A percentile compares a stretch with the other conserved stretches of the same genome.
These are phyloP conservation scores for Ctenicera cuprea DNA, from an alignment of 2,888 invertebrate genomes.

Conservation along the genomic window DNA sequence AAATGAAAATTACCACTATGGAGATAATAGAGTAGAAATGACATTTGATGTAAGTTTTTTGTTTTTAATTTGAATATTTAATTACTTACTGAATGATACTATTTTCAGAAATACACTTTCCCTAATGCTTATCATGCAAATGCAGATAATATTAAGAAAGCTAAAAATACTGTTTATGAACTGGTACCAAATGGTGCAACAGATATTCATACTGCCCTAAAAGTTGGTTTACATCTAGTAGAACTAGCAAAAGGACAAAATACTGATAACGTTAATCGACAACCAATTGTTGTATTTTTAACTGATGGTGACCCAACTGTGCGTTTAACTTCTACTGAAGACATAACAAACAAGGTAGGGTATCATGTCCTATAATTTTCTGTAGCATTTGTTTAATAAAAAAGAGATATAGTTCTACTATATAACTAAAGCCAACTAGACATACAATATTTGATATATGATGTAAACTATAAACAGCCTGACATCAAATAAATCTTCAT, in stretches of 20 bases:
- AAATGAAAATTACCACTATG: constrained; percentile 45
- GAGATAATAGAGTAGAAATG: constrained; percentile 54
- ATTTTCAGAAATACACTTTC: constrained; percentile 63
- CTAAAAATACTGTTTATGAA: constrained; percentile 76
- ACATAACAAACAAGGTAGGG: constrained; percentile 73
- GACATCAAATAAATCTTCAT: too few species aligned
- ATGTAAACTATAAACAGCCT: too few species aligned
- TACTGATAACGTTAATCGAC: constrained; percentile 67
- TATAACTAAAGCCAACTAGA: background rate
- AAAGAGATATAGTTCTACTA: too few species aligned
- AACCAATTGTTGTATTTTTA: constrained; percentile 80
- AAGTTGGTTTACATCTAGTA: constrained; percentile 72
- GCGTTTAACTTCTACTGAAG: constrained; percentile 74
- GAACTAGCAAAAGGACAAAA: constrained; percentile 59
- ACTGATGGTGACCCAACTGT: constrained; percentile 82
- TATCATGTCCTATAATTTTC: too few species aligned
- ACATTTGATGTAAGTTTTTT: constrained; percentile 29
- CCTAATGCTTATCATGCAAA: constrained; percentile 75
- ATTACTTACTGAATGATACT: background rate
- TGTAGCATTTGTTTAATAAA: background rate
- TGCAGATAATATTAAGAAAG: constrained; percentile 76
- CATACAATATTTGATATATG: too few species aligned
- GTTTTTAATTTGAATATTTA: background rate
- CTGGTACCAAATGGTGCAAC: constrained; percentile 79
- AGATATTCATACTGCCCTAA: constrained; percentile 80